Base-by-base conservation (phyloP, 1,140 invertebrate genomes). In the Coelopa frigida region DNA sequence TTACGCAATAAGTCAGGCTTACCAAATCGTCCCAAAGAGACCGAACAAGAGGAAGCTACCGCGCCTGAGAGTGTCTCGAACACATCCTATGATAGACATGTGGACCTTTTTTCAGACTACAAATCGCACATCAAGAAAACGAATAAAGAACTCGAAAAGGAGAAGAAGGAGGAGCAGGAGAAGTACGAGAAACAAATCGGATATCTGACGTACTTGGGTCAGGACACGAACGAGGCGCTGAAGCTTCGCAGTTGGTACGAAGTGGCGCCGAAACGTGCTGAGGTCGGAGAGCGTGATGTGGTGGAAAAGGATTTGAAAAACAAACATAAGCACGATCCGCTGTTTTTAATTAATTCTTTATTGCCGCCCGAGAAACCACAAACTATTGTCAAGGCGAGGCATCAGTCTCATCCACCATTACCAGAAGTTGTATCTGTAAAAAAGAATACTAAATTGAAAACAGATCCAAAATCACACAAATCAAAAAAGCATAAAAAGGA, bases 111-210 rank as follows among this genome's bases (percentile, higher is more conserved):
- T 73, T 72, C 80, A 56, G 87, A 94, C 41, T 67, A 93, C 38
- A 91, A 94, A 72, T 73, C 82, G 51, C 86, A 82, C 3, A 74
- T 73, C 46, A 75, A 75, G 55, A 76, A 73, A 64, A 68, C 76
- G 3, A 98, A 98, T 72, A 79, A 78, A 57, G 93, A 97, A 51
- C 84, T 94, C 71, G 90, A 95, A 61, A 80, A 80, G 53, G 94
- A 98, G 63, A 82, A 87, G 47, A 94, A 91, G 68, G 82, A 87
- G 49, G 92, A 96, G 68, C 82, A 87, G 70, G 93, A 98, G 69
- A 90, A 94, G 57, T 97, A 94, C 78, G 95, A 98, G 68, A 97
- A 97, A 61, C 89, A 93, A 73, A 94, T 98, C 60, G 95, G 95
- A 2, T 87, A 94, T 61, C 73, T 98, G 14, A 97, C 91, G 32